Evolutionary conservation across 1,140 invertebrate genomes (phyloP).

Genomic region (Drosophila biarmipes): DNA sequence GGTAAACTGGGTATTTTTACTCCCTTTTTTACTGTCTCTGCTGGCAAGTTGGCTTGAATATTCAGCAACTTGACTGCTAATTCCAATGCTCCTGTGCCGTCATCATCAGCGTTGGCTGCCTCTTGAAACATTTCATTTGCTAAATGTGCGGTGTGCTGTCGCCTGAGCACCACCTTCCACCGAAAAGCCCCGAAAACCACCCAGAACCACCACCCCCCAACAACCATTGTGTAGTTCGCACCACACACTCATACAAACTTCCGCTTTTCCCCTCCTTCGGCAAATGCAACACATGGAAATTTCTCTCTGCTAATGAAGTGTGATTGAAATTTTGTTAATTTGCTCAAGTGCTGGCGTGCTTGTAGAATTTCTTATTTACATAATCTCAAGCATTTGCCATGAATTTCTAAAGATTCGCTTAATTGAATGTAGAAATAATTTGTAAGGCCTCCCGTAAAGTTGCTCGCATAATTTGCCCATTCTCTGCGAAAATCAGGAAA

Average conservation of each 20-base stretch:
- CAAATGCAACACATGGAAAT: constrained; percentile 49
- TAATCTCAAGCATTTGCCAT: constrained; percentile 52
- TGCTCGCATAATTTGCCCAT: constrained; percentile 39
- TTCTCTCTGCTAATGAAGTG: constrained; percentile 71
- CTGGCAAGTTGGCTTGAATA: constrained; percentile 7
- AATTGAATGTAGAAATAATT: constrained; percentile 64
- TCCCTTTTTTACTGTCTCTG: not conserved
- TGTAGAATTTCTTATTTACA: constrained; percentile 63
- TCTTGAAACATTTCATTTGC: constrained; percentile 54
- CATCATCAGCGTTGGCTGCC: constrained; percentile 9
- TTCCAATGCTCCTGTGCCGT: constrained; percentile 4
- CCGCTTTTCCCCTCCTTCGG: not conserved
- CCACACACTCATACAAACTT: constrained; percentile 15
- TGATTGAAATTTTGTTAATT: constrained; percentile 78
- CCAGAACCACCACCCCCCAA: not conserved
- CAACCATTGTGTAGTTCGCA: constrained; percentile 42
- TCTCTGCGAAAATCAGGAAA: not conserved
- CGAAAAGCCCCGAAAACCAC: constrained; percentile 12
- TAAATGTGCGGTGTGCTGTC: constrained; percentile 42
- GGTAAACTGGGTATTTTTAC: not conserved
- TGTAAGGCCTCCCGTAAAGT: constrained; percentile 39
- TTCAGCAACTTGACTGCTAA: constrained; percentile 27
- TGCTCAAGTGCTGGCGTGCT: constrained; percentile 56
- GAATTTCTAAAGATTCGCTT: constrained; percentile 56
- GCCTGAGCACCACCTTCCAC: constrained; percentile 9